Evolutionary conservation across 2,797 vertebrate species (phyloP).

Genomic region (Clarias pachynema): DNA sequence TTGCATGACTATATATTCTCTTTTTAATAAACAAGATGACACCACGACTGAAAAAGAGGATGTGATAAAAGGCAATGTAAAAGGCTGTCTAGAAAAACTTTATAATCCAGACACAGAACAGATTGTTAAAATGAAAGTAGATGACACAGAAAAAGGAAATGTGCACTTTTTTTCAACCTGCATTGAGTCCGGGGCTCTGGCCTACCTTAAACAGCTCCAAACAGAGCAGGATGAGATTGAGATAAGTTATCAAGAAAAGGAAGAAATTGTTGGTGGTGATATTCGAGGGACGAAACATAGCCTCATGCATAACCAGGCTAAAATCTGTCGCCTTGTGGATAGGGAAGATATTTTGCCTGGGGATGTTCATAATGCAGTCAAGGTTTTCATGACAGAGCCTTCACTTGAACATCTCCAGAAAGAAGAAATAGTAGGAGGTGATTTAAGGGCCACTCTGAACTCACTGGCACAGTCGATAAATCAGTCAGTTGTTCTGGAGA

Average conservation of each 20-base stretch:
- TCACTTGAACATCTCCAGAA: constrained; percentile 71
- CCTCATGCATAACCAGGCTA: constrained; percentile 73
- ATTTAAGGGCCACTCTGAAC: constrained; percentile 82
- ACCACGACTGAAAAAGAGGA: constrained; percentile 75
- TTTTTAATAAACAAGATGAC: constrained; percentile 82
- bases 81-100: constrained; percentile 79
- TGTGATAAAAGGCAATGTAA: constrained; percentile 83
- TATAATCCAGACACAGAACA: constrained; percentile 73
- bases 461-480: constrained; percentile 82
- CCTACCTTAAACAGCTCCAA: constrained; percentile 86
- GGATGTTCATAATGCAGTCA: constrained; percentile 82
- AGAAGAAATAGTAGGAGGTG: constrained; percentile 84
- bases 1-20: constrained; percentile 90
- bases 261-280: constrained; percentile 82
- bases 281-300: constrained; percentile 83
- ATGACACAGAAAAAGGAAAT: constrained; percentile 87
- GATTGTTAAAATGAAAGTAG: constrained; percentile 75
- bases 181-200: constrained; percentile 89
- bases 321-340: constrained; percentile 80
- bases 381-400: constrained; percentile 85
- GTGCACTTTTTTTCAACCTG: constrained; percentile 92
- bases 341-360: constrained; percentile 86
- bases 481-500: constrained; percentile 78
- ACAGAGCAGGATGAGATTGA: constrained; percentile 70
- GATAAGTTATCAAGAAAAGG: constrained; percentile 65